Evolutionary conservation across 2,797 vertebrate genomes (phyloP).

Genomic region (Malacoctenus gilli): DNA sequence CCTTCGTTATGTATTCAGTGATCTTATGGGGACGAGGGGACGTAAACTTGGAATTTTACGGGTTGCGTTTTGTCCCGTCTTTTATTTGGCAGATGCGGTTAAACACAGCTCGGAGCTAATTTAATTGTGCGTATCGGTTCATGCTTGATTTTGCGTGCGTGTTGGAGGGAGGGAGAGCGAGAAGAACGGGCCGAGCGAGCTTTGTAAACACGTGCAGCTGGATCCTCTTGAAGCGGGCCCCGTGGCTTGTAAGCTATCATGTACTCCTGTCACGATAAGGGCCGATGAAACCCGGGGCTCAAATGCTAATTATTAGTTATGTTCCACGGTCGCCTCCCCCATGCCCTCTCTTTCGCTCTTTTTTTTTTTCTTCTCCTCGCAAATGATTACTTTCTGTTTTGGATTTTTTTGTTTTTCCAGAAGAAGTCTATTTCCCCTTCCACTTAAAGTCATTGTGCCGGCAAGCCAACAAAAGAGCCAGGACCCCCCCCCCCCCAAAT

Average conservation of each 20-base stretch:
- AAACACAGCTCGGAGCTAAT: constrained; percentile 56
- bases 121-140: constrained; percentile 65
- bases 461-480: constrained; percentile 11
- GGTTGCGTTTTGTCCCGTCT: constrained; percentile 29
- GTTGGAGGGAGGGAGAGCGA: constrained; percentile 16
- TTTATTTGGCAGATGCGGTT: constrained; percentile 57
- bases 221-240: constrained; percentile 59
- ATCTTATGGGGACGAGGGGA: constrained; percentile 25
- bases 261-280: constrained; percentile 55
- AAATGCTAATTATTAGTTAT: constrained; percentile 46
- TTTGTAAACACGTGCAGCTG: constrained; percentile 67
- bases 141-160: constrained; percentile 62
- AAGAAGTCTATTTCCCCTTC: constrained; percentile 20
- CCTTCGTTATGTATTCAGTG: constrained; percentile 25
- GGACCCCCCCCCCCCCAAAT: constrained; percentile 27
- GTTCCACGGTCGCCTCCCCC: constrained; percentile 9
- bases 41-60: constrained; percentile 25
- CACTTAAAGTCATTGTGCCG: constrained; percentile 10
- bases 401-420: constrained; percentile 18
- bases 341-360: not conserved
- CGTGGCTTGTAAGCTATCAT: constrained; percentile 56
- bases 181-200: constrained; percentile 31
- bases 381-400: constrained; percentile 30
- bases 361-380: not conserved
- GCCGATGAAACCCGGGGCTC: constrained; percentile 36